These are phyloP conservation scores for Mormyrus proboscirostris DNA, from an alignment of 2,797 vertebrate species.

Conservation along the genomic window DNA sequence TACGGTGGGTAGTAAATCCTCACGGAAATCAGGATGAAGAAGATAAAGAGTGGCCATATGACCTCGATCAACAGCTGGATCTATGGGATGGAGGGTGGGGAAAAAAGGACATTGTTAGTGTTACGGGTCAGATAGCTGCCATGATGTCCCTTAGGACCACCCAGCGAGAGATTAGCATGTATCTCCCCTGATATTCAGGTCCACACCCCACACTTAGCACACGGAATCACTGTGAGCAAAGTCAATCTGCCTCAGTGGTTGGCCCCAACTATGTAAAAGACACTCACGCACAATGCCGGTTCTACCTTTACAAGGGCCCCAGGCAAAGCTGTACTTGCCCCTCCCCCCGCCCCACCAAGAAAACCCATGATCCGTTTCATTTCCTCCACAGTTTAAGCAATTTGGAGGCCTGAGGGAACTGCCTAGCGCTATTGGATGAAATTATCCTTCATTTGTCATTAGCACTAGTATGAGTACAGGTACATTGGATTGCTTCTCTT, in stretches of 20 bases:
- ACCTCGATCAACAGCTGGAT: constrained; percentile 87
- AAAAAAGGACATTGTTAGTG: not conserved
- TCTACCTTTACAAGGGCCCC: not conserved
- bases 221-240: not conserved
- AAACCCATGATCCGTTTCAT: not conserved
- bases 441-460: not conserved
- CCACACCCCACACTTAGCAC: not conserved
- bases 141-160: not conserved
- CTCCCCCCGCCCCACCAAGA: not conserved
- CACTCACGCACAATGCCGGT: not conserved
- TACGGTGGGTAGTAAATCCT: constrained; percentile 88
- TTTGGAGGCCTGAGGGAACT: not conserved
- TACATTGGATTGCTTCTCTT: not conserved
- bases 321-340: not conserved
- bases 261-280: not conserved
- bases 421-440: not conserved
- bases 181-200: not conserved
- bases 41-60: constrained; percentile 91
- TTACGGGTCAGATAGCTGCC: not conserved
- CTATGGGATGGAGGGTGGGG: constrained; percentile 46
- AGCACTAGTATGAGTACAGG: not conserved
- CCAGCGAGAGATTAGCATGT: not conserved
- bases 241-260: not conserved
- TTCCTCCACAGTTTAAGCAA: not conserved
- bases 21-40: constrained; percentile 92